A percentile compares a stretch with the other conserved stretches of the same genome.
phyloP scores from a whole-genome alignment of 1,140 invertebrate species.

The Megalonaias nervosa region DNA sequence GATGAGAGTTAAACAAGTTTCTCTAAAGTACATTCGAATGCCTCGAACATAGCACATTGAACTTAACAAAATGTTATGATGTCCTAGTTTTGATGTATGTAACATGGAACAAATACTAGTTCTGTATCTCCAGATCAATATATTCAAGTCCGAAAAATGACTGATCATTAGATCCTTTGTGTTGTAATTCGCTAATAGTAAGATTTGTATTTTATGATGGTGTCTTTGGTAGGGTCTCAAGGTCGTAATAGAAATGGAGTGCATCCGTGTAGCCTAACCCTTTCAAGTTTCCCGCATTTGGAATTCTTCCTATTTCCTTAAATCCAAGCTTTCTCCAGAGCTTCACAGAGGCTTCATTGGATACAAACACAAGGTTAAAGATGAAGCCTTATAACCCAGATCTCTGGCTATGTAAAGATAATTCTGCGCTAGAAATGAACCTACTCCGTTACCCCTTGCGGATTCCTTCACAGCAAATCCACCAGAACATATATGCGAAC shows the following conservation, averaged over 20 bases:
- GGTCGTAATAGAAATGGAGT: constrained; percentile 47
- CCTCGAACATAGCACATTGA: no score
- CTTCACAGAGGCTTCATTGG: constrained; percentile 43
- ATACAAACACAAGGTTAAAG: constrained; percentile 58
- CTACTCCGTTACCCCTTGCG: constrained; percentile 44
- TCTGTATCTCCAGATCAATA: no score
- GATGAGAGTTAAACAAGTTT: no score
- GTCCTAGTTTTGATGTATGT: no score
- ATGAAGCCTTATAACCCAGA: constrained; percentile 43
- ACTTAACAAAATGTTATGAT: no score
- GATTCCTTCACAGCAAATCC: constrained; percentile 47
- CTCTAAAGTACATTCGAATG: no score
- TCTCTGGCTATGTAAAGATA: constrained; percentile 41
- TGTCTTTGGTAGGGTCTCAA: neutral
- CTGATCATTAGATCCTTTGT: no score
- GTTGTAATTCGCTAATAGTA: no score
- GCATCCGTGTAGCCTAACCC: constrained; percentile 41
- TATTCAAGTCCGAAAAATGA: no score
- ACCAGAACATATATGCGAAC: constrained; percentile 54
- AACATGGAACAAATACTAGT: no score
- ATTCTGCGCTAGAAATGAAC: constrained; percentile 42
- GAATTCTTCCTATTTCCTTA: constrained; percentile 51
- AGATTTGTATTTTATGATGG: no score
- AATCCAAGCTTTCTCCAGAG: constrained; percentile 57
- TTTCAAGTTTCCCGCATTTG: constrained; percentile 55